A percentile compares a stretch with the other conserved stretches of the same genome.
Evolutionary conservation across 1,140 invertebrate species (phyloP).

Genomic region (Trinorchestia longiramus): DNA sequence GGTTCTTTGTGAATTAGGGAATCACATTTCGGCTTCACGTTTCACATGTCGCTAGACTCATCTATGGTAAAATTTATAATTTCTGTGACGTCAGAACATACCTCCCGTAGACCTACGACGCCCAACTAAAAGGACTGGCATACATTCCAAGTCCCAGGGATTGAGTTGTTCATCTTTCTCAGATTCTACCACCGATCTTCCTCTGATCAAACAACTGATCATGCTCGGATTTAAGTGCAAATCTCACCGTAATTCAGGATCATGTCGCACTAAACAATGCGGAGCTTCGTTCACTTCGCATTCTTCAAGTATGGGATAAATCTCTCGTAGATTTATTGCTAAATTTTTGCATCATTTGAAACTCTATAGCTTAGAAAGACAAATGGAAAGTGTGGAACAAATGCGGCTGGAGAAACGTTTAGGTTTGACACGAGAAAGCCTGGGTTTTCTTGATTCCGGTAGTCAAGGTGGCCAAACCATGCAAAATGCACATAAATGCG

Average conservation of each 20-base stretch:
- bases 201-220: not conserved
- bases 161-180: not conserved
- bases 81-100: no score
- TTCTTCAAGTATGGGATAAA: not conserved
- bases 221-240: not conserved
- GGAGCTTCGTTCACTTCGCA: not conserved
- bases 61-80: no score
- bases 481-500: not conserved
- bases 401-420: not conserved
- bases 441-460: not conserved
- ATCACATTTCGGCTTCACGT: not conserved
- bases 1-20: not conserved
- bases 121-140: not conserved
- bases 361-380: not conserved
- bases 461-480: not conserved
- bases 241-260: not conserved
- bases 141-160: not conserved
- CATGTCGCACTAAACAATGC: not conserved
- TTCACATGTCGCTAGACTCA: no score
- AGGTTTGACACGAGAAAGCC: not conserved
- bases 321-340: not conserved
- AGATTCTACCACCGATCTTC: not conserved
- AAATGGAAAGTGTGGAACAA: not conserved
- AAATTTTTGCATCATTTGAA: not conserved
- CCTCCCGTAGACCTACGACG: not conserved